Evolutionary conservation across 35 echinoderm and acorn worm genomes (phyloP).

Genomic region (Heliocidaris erythrogramma): DNA sequence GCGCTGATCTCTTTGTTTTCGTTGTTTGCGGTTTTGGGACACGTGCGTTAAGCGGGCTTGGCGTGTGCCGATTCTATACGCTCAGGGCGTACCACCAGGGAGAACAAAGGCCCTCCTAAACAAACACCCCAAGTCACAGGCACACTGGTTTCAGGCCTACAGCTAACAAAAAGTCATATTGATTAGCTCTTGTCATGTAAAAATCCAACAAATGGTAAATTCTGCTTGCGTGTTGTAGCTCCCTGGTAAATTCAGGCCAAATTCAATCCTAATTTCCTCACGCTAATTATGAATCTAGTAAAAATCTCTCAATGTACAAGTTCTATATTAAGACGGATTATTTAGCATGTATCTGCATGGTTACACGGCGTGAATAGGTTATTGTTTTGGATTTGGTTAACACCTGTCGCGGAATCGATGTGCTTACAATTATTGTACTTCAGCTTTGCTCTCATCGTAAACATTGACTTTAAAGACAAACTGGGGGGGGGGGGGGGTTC

Average conservation of each 20-base stretch:
- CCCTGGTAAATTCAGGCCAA: no score
- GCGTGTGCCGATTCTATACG: slow-evolving; percentile 29
- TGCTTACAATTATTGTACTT: background rate
- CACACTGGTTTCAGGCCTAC: background rate
- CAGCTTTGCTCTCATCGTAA: background rate
- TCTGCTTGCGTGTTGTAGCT: background rate
- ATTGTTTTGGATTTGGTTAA: background rate
- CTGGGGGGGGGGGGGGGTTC: no score
- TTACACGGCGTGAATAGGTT: background rate
- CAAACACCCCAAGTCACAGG: background rate
- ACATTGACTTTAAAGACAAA: background rate
- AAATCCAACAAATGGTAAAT: background rate
- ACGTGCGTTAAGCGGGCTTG: slow-evolving; percentile 40
- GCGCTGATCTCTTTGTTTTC: background rate
- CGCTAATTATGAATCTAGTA: no score
- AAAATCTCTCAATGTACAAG: no score
- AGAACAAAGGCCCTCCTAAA: slow-evolving; percentile 22
- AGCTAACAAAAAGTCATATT: slow-evolving; percentile 3
- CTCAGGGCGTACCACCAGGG: background rate
- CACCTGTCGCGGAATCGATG: background rate
- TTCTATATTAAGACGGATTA: no score
- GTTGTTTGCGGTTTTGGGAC: slow-evolving; percentile 38
- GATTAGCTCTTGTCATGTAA: background rate
- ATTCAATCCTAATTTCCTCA: no score
- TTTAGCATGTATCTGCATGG: no score